A percentile compares a stretch with the other conserved stretches of the same genome.
Evolutionary conservation across 2,113 vertebrate species (phyloP).

Genomic region (Limanda limanda): DNA sequence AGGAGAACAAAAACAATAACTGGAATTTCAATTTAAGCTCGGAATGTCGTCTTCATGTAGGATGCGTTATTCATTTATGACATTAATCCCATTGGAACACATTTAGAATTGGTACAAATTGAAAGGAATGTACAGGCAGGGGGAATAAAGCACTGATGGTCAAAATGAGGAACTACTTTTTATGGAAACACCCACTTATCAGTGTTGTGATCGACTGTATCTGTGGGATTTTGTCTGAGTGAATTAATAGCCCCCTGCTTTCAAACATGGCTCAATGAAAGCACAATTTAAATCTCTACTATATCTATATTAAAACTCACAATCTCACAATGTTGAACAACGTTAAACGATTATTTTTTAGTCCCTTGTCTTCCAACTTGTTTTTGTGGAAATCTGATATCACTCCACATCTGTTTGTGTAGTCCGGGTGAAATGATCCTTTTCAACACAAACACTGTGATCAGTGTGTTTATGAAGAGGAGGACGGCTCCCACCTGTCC

Average conservation of each 20-base stretch:
- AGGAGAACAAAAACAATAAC: background rate
- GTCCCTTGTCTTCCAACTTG: no score
- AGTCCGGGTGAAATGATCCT: background rate
- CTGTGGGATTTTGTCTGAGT: slow-evolving; percentile 45
- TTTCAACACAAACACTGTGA: background rate
- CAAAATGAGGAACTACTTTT: background rate
- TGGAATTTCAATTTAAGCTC: background rate
- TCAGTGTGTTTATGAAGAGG: background rate
- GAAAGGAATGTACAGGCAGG: slow-evolving; percentile 14
- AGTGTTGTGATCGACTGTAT: background rate
- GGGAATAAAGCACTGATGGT: background rate
- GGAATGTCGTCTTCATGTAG: background rate
- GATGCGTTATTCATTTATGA: background rate
- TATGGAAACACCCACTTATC: background rate
- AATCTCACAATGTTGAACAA: no score
- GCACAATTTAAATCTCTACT: no score
- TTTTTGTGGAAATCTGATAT: no score
- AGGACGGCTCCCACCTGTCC: background rate
- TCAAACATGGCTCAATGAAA: slow-evolving; percentile 24
- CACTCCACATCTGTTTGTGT: background rate
- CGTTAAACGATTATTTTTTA: no score
- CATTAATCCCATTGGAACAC: background rate
- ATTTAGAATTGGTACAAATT: slow-evolving; percentile 17
- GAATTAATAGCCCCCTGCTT: slow-evolving; percentile 6
- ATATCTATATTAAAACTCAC: no score